Evolutionary conservation across 2,113 vertebrate genomes (phyloP), one percentile per base, ranked within the genome.

Genomic region (Castor canadensis): DNA sequence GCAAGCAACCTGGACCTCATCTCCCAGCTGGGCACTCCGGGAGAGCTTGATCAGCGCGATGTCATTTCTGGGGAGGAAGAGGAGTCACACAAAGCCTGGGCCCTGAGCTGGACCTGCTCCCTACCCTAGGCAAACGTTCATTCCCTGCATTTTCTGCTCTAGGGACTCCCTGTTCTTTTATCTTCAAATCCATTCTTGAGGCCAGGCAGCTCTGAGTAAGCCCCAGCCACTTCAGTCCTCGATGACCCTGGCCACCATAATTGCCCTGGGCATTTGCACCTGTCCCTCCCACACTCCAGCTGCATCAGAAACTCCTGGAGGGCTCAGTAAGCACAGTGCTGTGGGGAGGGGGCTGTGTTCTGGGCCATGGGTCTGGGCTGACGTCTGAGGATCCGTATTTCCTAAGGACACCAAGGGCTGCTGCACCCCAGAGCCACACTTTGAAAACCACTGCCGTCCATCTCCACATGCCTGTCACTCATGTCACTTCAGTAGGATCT

Each of bases 11-110:
- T 97, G 86, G 64, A 98, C 97, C 0, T 47, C 2, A 10, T 96
- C 92, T 52, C 64, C 95, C 40, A 98, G 94, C 89, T 91, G 38
- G 1, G 97, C 97, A 0, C 87, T 95, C 47, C 26, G 94, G 0
- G 98, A 97, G 6, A 98, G 95, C 97, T 98, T 98, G 95, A 98
- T 38, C 54, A 98, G 95, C 32, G 98, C 97, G 4, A 98, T 96
- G 93, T 98, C 98, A 0, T 98, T 98, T 85, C 98, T 98, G 96
- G 69, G 38, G 32, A 40, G 0, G 40, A 81, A 83, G 64, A 62
- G 45, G 54, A 58, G 72, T 88, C 76, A 71, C 0, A 0, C 20
- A 3, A 35, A 32, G 32, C 38, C 69, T 47, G n/a, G 32, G 43
- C 26, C 75, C 60, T n/a, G 6, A 9, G 20, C 26, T 7, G 8